A percentile compares a stretch with the other conserved stretches of the same genome.
These are phyloP conservation scores for Chrysaora quinquecirrha DNA, from an alignment of 30 jellyfish, hydroid and myxozoan species.

Conservation along the genomic window DNA sequence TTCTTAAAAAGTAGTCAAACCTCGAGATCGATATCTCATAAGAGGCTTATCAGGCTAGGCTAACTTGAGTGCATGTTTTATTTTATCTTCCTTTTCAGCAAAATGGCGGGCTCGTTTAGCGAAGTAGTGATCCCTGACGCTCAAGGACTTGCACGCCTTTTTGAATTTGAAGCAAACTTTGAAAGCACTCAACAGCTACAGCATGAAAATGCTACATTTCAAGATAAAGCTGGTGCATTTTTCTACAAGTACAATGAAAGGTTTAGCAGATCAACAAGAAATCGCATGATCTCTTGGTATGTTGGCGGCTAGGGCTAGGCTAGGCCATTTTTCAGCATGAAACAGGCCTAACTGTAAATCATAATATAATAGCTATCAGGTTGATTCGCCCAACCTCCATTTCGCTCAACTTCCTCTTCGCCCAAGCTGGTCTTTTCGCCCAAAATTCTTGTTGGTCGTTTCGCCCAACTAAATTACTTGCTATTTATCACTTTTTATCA, in stretches of 20 bases:
- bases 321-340: background rate
- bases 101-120: conserved; percentile 76
- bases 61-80: too few relatives aligned
- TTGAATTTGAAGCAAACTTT: conserved; percentile 42
- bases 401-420: too few relatives aligned
- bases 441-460: background rate
- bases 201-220: conserved; percentile 19
- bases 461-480: too few relatives aligned
- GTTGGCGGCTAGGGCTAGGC: background rate
- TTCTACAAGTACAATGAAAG: conserved; percentile 28
- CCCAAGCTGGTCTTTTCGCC: too few relatives aligned
- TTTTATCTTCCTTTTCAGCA: too few relatives aligned
- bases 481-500: too few relatives aligned
- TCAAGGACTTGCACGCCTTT: conserved; percentile 16
- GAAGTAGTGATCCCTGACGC: conserved; percentile 36
- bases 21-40: too few relatives aligned
- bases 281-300: conserved; percentile 55
- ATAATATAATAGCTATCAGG: too few relatives aligned
- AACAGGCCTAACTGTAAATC: background rate
- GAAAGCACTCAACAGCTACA: conserved; percentile 20
- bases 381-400: too few relatives aligned
- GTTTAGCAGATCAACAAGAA: conserved; percentile 56
- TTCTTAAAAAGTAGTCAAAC: too few relatives aligned
- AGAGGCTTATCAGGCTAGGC: too few relatives aligned
- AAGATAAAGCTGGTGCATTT: conserved; percentile 74